A percentile compares a stretch with the other conserved stretches of the same genome.
Conservation (phyloP, 2,888 invertebrate species). For the Pollenia angustigena region DNA sequence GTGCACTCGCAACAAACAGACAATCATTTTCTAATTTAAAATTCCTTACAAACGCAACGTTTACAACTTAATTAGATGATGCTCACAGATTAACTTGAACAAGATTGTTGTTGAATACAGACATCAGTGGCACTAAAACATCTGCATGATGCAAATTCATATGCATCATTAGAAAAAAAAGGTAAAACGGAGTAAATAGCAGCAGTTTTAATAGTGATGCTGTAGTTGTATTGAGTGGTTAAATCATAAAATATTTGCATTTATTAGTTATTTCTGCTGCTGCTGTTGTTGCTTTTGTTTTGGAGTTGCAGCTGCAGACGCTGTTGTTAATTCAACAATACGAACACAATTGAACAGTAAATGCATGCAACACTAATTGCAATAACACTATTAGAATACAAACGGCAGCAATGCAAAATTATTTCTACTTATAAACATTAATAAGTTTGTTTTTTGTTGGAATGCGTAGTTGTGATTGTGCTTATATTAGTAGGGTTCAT, state of each 20-base stretch:
- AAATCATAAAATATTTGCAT: constrained; percentile 44
- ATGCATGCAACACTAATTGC: constrained; percentile 81
- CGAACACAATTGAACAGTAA: constrained; percentile 51
- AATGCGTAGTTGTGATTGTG: not conserved
- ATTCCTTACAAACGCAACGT: constrained; percentile 44
- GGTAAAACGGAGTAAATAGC: not conserved
- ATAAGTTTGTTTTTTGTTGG: constrained; percentile 27
- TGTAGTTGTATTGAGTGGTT: not conserved
- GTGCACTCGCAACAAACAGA: not conserved
- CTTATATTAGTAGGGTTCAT: not conserved
- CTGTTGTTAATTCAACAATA: constrained; percentile 26
- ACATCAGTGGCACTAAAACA: not conserved
- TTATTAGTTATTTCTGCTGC: constrained; percentile 15
- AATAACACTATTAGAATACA: constrained; percentile 81
- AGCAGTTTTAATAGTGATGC: not conserved
- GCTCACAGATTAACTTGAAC: constrained; percentile 64
- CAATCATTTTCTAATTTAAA: constrained; percentile 30
- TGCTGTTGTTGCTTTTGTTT: not conserved
- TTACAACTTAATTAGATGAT: constrained; percentile 67
- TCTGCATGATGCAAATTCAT: not conserved
- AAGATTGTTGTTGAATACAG: constrained; percentile 47
- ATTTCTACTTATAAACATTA: constrained; percentile 20
- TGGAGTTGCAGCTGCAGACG: not conserved
- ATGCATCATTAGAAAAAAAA: not conserved
- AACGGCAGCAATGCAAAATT: constrained; percentile 18